Percentiles rank a stretch among this genome's conserved stretches.
These are phyloP conservation scores for Natrix natrix DNA, from an alignment of 2,797 vertebrate species.

Conservation along the genomic window DNA sequence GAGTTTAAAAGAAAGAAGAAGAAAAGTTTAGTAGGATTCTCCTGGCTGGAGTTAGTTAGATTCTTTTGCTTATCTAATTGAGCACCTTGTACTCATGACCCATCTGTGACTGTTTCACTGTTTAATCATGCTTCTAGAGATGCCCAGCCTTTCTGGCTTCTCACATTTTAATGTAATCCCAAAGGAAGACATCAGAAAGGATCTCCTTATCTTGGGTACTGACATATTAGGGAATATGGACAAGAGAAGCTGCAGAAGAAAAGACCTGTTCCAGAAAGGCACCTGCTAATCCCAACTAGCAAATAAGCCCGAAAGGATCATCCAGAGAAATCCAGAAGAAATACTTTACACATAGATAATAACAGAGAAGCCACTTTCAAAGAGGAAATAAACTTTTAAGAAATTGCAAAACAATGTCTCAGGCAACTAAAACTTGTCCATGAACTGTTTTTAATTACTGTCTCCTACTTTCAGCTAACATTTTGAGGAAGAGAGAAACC, in stretches of 20 bases:
- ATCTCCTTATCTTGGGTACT: background rate
- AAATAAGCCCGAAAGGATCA: background rate
- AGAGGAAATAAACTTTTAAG: background rate
- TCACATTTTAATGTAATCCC: background rate
- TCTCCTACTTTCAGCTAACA: background rate
- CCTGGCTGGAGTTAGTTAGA: background rate
- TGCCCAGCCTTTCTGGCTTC: background rate
- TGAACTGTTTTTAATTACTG: background rate
- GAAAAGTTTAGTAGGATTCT: background rate
- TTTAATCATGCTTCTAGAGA: background rate
- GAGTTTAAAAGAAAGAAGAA: background rate
- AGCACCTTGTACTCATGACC: background rate
- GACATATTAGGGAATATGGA: background rate
- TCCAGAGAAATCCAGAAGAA: background rate
- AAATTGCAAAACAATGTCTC: background rate
- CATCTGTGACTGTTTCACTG: background rate
- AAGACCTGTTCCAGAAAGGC: background rate
- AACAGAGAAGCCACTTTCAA: background rate
- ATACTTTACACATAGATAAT: background rate
- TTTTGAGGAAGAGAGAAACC: background rate
- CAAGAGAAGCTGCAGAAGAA: background rate
- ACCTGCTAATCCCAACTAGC: background rate
- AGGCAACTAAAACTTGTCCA: background rate
- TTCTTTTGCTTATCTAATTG: background rate
- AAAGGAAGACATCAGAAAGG: background rate